Percentiles rank a stretch among this genome's conserved stretches.
These are phyloP conservation scores for Eptatretus burgeri DNA, from an alignment of 2,113 vertebrate species.

Conservation along the genomic window DNA sequence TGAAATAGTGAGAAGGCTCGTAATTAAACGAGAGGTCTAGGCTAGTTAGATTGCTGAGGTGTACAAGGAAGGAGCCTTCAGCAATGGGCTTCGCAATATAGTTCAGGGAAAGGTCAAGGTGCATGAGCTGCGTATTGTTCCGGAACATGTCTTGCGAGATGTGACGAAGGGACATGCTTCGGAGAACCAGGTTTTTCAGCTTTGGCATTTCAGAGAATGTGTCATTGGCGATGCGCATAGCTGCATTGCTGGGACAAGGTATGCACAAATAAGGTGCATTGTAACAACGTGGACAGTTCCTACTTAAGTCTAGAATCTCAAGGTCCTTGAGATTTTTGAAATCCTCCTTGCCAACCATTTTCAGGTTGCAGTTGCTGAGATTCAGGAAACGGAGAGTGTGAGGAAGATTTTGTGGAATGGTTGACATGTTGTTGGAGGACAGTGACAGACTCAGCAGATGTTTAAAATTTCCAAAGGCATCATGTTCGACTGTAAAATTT, in stretches of 20 bases:
- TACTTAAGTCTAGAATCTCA: constrained; percentile 56
- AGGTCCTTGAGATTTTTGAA: constrained; percentile 32
- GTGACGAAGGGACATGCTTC: constrained; percentile 41
- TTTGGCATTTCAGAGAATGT: constrained; percentile 35
- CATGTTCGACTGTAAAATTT: constrained; percentile 30
- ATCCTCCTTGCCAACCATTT: constrained; percentile 22
- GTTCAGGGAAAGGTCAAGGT: constrained; percentile 62
- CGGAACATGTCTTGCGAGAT: constrained; percentile 33
- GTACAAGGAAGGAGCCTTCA: constrained; percentile 23
- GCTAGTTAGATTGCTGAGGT: constrained; percentile 27
- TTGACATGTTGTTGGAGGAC: constrained; percentile 54
- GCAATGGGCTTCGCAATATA: constrained; percentile 37
- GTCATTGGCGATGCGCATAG: constrained; percentile 21
- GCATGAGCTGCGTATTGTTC: constrained; percentile 20
- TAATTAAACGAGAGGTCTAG: constrained; percentile 81
- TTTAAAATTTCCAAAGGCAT: constrained; percentile 29
- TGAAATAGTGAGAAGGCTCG: constrained; percentile 31
- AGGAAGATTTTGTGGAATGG: constrained; percentile 30
- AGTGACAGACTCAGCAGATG: constrained; percentile 41
- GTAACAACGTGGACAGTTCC: constrained; percentile 75
- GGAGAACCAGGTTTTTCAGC: constrained; percentile 34
- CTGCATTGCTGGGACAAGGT: constrained; percentile 26
- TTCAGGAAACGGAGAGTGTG: constrained; percentile 36
- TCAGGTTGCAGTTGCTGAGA: constrained; percentile 53
- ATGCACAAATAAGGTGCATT: constrained; percentile 48